Evolutionary conservation across 2,797 vertebrate species (phyloP).

Genomic region (Anguilla anguilla): DNA sequence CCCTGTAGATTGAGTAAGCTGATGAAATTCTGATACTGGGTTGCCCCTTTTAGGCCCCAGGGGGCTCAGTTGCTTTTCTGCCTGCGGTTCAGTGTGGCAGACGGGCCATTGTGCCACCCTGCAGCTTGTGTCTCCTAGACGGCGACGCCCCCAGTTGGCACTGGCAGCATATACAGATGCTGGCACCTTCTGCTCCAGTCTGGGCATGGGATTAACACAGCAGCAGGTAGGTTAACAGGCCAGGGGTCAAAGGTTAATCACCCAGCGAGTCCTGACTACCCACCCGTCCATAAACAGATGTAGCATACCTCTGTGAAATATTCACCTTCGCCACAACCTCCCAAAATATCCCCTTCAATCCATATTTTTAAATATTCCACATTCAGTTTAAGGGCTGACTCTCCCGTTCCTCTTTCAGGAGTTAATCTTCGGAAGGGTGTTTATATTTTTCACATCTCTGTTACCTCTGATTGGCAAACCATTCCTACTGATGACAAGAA

Average conservation of each 20-base stretch:
- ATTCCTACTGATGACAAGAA: background rate
- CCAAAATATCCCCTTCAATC: background rate
- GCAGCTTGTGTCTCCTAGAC: slow-evolving; percentile 5
- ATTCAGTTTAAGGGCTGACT: background rate
- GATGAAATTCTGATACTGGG: background rate
- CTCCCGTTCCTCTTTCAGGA: background rate
- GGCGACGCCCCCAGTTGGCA: slow-evolving; percentile 1
- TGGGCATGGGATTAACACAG: slow-evolving; percentile 2
- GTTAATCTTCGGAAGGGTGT: background rate
- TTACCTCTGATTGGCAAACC: background rate
- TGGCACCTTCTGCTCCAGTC: background rate
- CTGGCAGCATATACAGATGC: background rate
- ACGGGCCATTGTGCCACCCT: slow-evolving; percentile 9
- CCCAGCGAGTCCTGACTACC: background rate
- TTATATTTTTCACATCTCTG: background rate
- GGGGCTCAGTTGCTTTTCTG: background rate
- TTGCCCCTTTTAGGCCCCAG: background rate
- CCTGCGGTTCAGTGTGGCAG: background rate
- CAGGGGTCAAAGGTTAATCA: slow-evolving; percentile 23
- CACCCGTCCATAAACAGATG: background rate
- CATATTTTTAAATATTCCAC: background rate
- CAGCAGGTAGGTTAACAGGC: background rate
- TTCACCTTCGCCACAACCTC: background rate
- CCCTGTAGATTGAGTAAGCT: background rate
- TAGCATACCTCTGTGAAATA: background rate